These are phyloP conservation scores for Brotogeris chrysoptera DNA, from an alignment of 2,797 vertebrate genomes.

Conservation along the genomic window DNA sequence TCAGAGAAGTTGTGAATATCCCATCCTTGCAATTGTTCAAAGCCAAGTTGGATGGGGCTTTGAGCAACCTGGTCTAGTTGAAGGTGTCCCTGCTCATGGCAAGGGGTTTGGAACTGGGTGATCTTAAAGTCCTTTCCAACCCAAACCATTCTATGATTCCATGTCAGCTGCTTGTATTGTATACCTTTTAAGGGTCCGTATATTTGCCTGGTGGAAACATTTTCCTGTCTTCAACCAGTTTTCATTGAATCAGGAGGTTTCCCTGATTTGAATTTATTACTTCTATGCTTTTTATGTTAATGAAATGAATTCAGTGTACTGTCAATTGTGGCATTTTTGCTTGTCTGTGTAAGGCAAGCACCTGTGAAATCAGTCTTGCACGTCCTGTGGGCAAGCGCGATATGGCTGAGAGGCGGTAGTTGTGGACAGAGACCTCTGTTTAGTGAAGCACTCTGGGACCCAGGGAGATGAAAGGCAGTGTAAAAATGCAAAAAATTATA, in stretches of 20 bases:
- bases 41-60: neutral
- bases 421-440: neutral
- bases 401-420: neutral
- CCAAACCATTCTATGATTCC: neutral
- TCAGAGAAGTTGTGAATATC: neutral
- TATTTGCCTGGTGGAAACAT: neutral
- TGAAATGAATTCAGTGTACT: neutral
- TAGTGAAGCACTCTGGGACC: neutral
- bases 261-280: neutral
- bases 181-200: neutral
- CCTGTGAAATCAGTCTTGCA: fast-evolving
- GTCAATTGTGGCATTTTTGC: neutral
- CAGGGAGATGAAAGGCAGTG: neutral
- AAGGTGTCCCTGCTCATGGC: neutral
- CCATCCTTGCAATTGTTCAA: neutral
- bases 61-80: neutral
- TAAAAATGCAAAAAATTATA: neutral
- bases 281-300: neutral
- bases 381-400: fast-evolving
- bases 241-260: neutral
- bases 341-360: neutral
- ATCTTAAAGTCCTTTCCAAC: neutral
- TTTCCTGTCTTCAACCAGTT: neutral
- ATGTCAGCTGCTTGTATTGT: neutral
- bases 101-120: neutral